Evolutionary conservation across 2,888 invertebrate species (phyloP), one percentile per base, ranked within the genome.

Genomic region (Mesoligia furuncula): DNA sequence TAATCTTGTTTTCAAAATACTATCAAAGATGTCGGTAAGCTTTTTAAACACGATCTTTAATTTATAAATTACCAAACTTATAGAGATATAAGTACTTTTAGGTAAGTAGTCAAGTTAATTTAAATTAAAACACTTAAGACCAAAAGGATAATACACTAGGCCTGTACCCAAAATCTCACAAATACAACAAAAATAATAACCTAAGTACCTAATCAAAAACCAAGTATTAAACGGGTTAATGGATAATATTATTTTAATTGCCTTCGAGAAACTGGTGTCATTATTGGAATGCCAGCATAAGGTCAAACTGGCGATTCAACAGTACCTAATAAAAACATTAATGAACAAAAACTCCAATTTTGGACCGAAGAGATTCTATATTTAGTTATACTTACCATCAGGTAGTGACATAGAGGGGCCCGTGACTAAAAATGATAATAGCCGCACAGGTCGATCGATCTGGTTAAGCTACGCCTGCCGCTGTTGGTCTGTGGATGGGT

Each of bases 161-260:
- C 11, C 20, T 13, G 17, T 39, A 80, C 13, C 15, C 15, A 65
- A 80, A 73, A 59, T 15, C 4, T 24, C 1, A 57, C 8, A 17
- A 73, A 57, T 20, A 8, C 15, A 73, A 31, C 36, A 57, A 59
- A 39, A 20, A 45, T 24, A n/a, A 24, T 36, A 24, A 42, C 27
- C 27, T 67, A 71, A 80, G n/a, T 39, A n/a, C n/a, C n/a, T n/a
- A 48, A 80, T 42, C 24, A 20, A 59, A 27, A 70, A 51, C 24
- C 8, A 39, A 64, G 15, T 77, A 68, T 39, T 54, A 51, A 72
- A 81, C 54, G 54, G 66, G 31, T 66, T n/a, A n/a, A 67, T 3
- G 59, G 61, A 68, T 82, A 36, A 80, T 72, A 57, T 74, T 74
- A 1, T 84, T 71, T 84, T 64, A 82, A 84, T 80, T 74, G 17